These are phyloP conservation scores for Diachrysia chrysitis DNA, from an alignment of 2,888 invertebrate genomes.

Conservation along the genomic window DNA sequence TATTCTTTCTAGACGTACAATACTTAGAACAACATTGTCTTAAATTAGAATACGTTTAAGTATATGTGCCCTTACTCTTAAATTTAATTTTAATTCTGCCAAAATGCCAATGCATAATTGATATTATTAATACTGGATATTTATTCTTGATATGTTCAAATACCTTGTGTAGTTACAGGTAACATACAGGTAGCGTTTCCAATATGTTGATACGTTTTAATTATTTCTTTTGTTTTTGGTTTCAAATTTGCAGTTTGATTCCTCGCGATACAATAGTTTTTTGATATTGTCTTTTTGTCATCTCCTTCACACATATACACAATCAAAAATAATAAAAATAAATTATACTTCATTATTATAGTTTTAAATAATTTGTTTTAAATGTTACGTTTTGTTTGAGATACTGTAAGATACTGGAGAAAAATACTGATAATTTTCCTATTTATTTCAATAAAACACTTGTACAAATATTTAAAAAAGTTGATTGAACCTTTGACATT, in stretches of 20 bases:
- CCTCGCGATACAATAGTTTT: background rate
- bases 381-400: background rate
- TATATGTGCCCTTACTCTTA: no score
- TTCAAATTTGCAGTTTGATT: background rate
- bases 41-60: no score
- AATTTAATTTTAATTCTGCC: no score
- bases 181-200: background rate
- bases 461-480: constrained; percentile 24
- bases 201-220: background rate
- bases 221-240: background rate
- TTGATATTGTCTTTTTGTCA: constrained; percentile 6
- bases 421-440: background rate
- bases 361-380: background rate
- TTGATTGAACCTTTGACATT: background rate
- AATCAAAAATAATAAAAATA: constrained; percentile 28
- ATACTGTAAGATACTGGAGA: constrained; percentile 11
- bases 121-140: no score
- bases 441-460: constrained; percentile 14
- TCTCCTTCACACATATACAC: constrained; percentile 18
- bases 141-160: no score
- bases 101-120: no score
- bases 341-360: constrained; percentile 24
- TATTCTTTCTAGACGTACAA: no score
- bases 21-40: no score
- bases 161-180: constrained; percentile 6